Conservation (phyloP, 2,888 invertebrate species). For the Oscheius myriophilus region DNA sequence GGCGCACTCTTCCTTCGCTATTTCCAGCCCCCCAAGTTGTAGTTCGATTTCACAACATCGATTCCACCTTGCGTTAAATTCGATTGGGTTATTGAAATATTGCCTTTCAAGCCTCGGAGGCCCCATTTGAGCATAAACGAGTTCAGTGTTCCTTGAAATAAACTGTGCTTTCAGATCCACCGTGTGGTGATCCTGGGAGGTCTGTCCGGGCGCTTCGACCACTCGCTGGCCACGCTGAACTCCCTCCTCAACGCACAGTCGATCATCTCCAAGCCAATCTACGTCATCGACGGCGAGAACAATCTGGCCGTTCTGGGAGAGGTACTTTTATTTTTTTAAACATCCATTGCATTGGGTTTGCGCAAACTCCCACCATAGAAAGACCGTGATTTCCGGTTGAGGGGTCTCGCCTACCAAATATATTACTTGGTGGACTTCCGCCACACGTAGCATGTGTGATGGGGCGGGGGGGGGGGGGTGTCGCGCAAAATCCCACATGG, state of each 20-base stretch:
- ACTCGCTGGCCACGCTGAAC: constrained; percentile 59
- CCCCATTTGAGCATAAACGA: too few relatives aligned
- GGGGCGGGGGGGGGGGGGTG: too few relatives aligned
- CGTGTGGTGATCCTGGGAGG: constrained; percentile 54
- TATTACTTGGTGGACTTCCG: too few relatives aligned
- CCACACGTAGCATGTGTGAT: too few relatives aligned
- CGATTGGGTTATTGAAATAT: not conserved
- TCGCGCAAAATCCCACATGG: too few relatives aligned
- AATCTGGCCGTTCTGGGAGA: constrained; percentile 37
- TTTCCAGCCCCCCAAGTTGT: too few relatives aligned
- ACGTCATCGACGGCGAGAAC: constrained; percentile 41
- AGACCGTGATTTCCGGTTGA: too few relatives aligned
- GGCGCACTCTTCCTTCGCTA: too few relatives aligned
- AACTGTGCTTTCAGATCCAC: constrained; percentile 15
- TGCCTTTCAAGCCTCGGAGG: not conserved
- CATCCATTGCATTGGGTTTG: not conserved
- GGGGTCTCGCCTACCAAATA: too few relatives aligned
- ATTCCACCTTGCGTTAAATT: too few relatives aligned
- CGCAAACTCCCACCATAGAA: not conserved
- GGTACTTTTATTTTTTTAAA: constrained; percentile 23
- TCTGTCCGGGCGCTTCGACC: constrained; percentile 65
- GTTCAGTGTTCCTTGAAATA: too few relatives aligned
- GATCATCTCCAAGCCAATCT: constrained; percentile 16
- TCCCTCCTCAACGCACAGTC: constrained; percentile 33
- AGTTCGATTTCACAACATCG: too few relatives aligned